Evolutionary conservation across 2,113 vertebrate genomes (phyloP), one percentile per base, ranked within the genome.

Genomic region (Tenebrosternarchus preto): DNA sequence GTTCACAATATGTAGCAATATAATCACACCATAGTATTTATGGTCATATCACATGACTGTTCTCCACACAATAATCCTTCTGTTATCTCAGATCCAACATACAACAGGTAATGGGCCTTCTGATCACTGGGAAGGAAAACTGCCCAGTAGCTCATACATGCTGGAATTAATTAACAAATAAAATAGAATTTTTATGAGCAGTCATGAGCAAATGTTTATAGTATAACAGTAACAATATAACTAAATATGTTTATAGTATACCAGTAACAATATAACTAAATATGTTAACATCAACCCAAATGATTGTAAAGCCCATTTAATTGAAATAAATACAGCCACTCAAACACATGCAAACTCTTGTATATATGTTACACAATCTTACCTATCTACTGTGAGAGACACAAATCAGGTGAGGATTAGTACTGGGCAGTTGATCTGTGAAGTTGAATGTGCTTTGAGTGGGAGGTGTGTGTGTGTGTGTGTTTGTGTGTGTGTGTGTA

Each of bases 401-500:
- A 89, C 80, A 57, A 11, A 87, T 60, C 78, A 69, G 64, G 55
- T 60, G 67, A 80, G 80, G 69, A 81, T 84, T 78, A 87, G 55
- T 24, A 82, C 80, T 68, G 80, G 84, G 80, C 85, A 86, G 76
- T 31, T 77, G 20, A 86, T 76, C 76, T 85, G 80, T 77, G 82
- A 91, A 83, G 85, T 80, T 78, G 73, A 82, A 84, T 78, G 84
- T 86, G 85, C 76, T 80, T 83, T 85, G 55, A 86, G 88, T 83
- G 84, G 76, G 82, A 82, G 82, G 55, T 9, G 59, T 64, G 74
- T 55, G 79, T 76, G 55, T 81, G 72, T 83, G 85, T 83, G 82
- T 90, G 85, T 73, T 86, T 92, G 92, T 93, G 88, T 92, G 85
- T 64, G 74, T 78, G 88, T 83, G 76, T 72, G 81, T 89, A 86